A percentile compares a stretch with the other conserved stretches of the same genome.
phyloP scores from a whole-genome alignment of 2,888 invertebrate genomes.

The Galerucella calmariensis region DNA sequence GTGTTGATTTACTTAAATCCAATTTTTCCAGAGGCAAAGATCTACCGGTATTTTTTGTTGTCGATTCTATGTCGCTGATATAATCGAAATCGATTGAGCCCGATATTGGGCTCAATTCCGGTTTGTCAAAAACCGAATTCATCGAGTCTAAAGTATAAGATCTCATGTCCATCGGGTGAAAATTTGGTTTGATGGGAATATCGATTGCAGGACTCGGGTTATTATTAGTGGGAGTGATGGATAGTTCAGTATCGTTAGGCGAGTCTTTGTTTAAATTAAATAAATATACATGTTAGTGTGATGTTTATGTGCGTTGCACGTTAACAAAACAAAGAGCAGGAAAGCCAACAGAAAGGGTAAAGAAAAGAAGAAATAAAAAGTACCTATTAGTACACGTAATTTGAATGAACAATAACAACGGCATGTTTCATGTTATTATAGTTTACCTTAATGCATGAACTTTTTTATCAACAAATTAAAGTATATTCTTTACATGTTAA shows the following conservation, averaged over 20 bases:
- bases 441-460: neutral
- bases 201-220: slow-evolving; percentile 50
- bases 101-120: slow-evolving; percentile 59
- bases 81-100: slow-evolving; percentile 60
- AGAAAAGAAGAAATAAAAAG: slow-evolving; percentile 56
- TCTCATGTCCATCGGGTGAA: slow-evolving; percentile 29
- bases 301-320: slow-evolving; percentile 31
- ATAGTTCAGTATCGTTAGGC: slow-evolving; percentile 52
- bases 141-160: slow-evolving; percentile 48
- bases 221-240: slow-evolving; percentile 60
- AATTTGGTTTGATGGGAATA: slow-evolving; percentile 58
- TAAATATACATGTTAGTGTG: slow-evolving; percentile 37
- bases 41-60: slow-evolving; percentile 36
- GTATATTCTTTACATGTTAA: too few relatives aligned
- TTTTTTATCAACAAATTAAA: too few relatives aligned
- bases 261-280: slow-evolving; percentile 47
- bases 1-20: slow-evolving; percentile 42
- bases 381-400: slow-evolving; percentile 50
- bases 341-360: slow-evolving; percentile 45
- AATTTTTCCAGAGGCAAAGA: slow-evolving; percentile 25
- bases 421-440: slow-evolving; percentile 3
- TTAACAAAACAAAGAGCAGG: slow-evolving; percentile 42
- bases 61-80: slow-evolving; percentile 53
- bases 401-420: neutral
- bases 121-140: slow-evolving; percentile 44